Conservation (phyloP, 2,113 vertebrate species). For the Salminus brasiliensis region DNA sequence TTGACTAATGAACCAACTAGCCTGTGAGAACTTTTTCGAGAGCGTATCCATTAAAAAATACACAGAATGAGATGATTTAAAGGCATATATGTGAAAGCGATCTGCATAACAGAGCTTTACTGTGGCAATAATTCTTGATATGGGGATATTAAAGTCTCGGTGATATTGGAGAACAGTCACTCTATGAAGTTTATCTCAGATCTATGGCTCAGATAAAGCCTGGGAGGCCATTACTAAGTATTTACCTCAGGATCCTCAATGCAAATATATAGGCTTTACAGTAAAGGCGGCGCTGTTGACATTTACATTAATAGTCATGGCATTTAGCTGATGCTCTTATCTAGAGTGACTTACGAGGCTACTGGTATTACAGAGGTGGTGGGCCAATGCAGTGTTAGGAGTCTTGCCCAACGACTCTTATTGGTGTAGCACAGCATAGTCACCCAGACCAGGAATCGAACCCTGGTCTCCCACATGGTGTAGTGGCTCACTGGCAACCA, state of each 20-base stretch:
- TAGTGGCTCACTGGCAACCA: too few species aligned
- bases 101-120: background rate
- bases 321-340: too few species aligned
- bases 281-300: too few species aligned
- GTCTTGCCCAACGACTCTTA: too few species aligned
- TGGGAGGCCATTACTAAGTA: background rate
- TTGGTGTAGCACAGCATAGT: too few species aligned
- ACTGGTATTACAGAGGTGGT: too few species aligned
- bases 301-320: too few species aligned
- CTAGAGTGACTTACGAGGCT: too few species aligned
- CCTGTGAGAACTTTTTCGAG: background rate
- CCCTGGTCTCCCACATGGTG: too few species aligned
- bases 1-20: slow-evolving; percentile 23
- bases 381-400: too few species aligned
- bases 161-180: background rate
- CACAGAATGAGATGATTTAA: background rate
- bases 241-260: background rate
- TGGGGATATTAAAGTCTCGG: background rate
- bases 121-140: background rate
- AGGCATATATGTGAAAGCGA: background rate
- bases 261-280: background rate
- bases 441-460: too few species aligned
- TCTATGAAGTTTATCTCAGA: background rate
- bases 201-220: background rate
- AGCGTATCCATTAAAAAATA: background rate